Conservation (phyloP, 2,797 vertebrate genomes). For the Sphaeramia orbicularis region DNA sequence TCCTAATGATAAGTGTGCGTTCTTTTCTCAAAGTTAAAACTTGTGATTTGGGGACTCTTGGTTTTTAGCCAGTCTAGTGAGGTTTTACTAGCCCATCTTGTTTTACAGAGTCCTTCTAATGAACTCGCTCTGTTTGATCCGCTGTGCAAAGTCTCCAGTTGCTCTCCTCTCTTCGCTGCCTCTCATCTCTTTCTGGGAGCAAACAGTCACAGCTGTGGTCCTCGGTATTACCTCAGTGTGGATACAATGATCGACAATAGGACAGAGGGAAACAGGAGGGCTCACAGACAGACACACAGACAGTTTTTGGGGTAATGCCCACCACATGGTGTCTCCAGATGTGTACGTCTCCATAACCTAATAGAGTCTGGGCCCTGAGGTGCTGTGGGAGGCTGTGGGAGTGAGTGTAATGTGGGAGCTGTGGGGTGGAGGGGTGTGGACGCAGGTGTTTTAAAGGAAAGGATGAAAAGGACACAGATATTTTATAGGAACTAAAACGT, state of each 20-base stretch:
- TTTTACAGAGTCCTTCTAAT: constrained; percentile 92
- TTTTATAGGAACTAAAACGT: constrained; percentile 22
- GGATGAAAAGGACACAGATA: constrained; percentile 9
- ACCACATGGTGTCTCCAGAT: constrained; percentile 67
- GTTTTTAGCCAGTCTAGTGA: constrained; percentile 81
- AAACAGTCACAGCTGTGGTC: constrained; percentile 71
- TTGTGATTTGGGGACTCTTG: constrained; percentile 80
- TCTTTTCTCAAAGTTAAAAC: constrained; percentile 25
- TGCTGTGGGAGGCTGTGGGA: constrained; percentile 5
- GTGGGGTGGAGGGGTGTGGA: constrained; percentile 6
- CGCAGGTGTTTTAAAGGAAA: constrained; percentile 50
- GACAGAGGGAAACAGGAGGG: constrained; percentile 41
- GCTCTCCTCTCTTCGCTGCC: constrained; percentile 10
- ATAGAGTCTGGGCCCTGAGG: constrained; percentile 41
- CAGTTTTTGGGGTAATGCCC: constrained; percentile 39
- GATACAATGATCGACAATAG: constrained; percentile 73
- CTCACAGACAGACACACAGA: constrained; percentile 16
- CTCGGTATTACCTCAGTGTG: constrained; percentile 77
- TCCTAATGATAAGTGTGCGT: constrained; percentile 7
- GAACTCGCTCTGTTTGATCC: constrained; percentile 90
- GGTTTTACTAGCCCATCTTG: constrained; percentile 55
- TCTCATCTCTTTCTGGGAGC: constrained; percentile 35
- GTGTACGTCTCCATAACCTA: constrained; percentile 49
- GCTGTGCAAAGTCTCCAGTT: constrained; percentile 69
- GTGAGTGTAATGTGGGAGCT: constrained; percentile 10